Evolutionary conservation across 2,797 vertebrate species (phyloP).

Genomic region (Taeniopygia guttata): DNA sequence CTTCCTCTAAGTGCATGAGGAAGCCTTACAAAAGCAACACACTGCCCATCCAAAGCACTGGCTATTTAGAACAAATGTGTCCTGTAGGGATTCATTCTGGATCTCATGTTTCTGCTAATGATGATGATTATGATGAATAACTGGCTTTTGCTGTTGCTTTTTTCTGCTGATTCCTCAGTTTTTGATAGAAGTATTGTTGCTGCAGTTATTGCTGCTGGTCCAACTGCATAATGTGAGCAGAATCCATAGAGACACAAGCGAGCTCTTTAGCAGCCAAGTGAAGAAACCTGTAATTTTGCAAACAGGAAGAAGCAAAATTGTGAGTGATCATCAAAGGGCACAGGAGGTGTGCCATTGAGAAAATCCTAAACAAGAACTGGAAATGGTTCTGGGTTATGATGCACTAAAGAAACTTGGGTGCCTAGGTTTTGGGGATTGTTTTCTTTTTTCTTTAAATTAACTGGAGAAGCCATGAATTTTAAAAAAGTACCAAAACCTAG

Average conservation of each 20-base stretch:
- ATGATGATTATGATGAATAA: slow-evolving; percentile 55
- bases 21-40: neutral
- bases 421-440: neutral
- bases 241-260: slow-evolving; percentile 25
- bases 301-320: slow-evolving; percentile 9
- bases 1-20: neutral
- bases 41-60: neutral
- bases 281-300: slow-evolving; percentile 26
- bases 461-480: neutral
- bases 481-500: neutral
- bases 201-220: slow-evolving; percentile 25
- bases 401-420: neutral
- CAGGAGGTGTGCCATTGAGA: neutral
- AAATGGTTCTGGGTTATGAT: neutral
- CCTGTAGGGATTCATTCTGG: slow-evolving; percentile 11
- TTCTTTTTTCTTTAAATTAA: neutral
- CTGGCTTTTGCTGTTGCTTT: slow-evolving; percentile 3
- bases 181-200: slow-evolving; percentile 20
- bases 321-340: neutral
- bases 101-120: slow-evolving; percentile 39
- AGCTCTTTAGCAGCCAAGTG: neutral
- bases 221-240: slow-evolving; percentile 11
- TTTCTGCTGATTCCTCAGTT: slow-evolving; percentile 50
- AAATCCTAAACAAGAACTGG: neutral
- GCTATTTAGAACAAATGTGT: slow-evolving; percentile 7